phyloP scores from a whole-genome alignment of 2,888 invertebrate genomes.

The Patella caerulea region DNA sequence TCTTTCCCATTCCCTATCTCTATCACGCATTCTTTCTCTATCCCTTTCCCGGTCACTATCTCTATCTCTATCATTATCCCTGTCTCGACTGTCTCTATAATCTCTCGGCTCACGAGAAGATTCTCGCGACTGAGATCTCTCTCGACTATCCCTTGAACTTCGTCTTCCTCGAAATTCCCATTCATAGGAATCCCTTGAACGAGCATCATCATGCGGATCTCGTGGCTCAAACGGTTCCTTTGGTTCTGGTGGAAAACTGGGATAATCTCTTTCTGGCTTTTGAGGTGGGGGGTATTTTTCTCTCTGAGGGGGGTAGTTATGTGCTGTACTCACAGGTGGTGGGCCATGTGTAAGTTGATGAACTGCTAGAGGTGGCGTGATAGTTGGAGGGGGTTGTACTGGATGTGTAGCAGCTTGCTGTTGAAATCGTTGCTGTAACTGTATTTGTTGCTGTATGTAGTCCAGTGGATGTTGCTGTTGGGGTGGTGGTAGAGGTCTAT shows the following conservation, averaged over 20 bases:
- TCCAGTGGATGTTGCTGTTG: slow-evolving; percentile 60
- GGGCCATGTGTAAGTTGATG: slow-evolving; percentile 22
- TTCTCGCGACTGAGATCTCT: slow-evolving; percentile 39
- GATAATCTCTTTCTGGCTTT: slow-evolving; percentile 31
- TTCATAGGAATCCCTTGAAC: slow-evolving; percentile 46
- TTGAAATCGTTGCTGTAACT: slow-evolving; percentile 43
- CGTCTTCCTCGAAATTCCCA: slow-evolving; percentile 36
- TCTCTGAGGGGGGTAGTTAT: neutral
- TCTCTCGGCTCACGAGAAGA: slow-evolving; percentile 42
- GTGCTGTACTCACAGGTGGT: slow-evolving; percentile 11
- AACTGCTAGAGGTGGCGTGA: slow-evolving; percentile 17
- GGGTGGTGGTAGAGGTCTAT: slow-evolving; percentile 21
- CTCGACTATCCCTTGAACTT: slow-evolving; percentile 44
- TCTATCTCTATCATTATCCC: slow-evolving; percentile 30
- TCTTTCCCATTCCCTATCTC: slow-evolving; percentile 25
- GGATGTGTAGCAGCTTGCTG: slow-evolving; percentile 30
- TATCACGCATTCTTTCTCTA: slow-evolving; percentile 25
- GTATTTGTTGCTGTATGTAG: slow-evolving; percentile 55
- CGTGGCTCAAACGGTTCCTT: slow-evolving; percentile 41
- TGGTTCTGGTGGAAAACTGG: slow-evolving; percentile 42
- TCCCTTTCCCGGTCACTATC: slow-evolving; percentile 28
- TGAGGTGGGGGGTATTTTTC: slow-evolving; percentile 10
- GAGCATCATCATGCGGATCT: slow-evolving; percentile 40
- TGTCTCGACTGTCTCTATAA: slow-evolving; percentile 36
- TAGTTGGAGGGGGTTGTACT: slow-evolving; percentile 22